Base-by-base conservation (phyloP, 1,140 invertebrate genomes). In the Ceratitis capitata region DNA sequence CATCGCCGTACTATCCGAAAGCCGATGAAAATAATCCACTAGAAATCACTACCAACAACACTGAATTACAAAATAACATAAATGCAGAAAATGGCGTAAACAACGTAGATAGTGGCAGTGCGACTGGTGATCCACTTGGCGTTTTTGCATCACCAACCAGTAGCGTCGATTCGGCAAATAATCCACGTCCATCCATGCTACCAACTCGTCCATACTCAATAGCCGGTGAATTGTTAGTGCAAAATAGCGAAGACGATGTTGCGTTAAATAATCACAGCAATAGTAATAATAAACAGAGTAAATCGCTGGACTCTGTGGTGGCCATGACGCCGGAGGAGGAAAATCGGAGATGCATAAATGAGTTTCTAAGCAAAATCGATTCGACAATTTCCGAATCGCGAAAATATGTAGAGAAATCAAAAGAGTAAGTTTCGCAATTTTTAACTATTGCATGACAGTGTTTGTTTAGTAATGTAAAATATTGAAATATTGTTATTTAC, bases 341-440 rank as follows among this genome's bases (percentile, higher is more conserved):
- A 92, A 96, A 94, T 92, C 94, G 93, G 82, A 91, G 91, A 53
- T 93, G 93, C 87, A 95, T 96, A 88, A 95, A 95, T 89, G 96
- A 97, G 88, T 98, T 97, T 92, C 93, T 98, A 88, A 96, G 94
- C 86, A 96, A 97, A 93, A 96, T 98, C 89, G 97, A 98, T 93
- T 95, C 94, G 86, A 96, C 96, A 29, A 96, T 98, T 90, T 97
- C 96, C 51, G 95, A 93, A 90, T 96, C 96, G 26, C 96, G 96
- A 90, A 96, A 95, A 92, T 96, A 97, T 90, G 96, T 97, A n/a
- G 95, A 96, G 88, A 95, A 95, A 89, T 94, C 95, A 85, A 96
- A 91, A 86, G 94, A 96, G 96, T 97, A 94, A 96, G 95, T 95
- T 45, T 53, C 9, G 16, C n/a, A 45, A 26, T 78, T 0, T 1